Conservation (phyloP, 2,888 invertebrate species). For the Torymus tubicola region DNA sequence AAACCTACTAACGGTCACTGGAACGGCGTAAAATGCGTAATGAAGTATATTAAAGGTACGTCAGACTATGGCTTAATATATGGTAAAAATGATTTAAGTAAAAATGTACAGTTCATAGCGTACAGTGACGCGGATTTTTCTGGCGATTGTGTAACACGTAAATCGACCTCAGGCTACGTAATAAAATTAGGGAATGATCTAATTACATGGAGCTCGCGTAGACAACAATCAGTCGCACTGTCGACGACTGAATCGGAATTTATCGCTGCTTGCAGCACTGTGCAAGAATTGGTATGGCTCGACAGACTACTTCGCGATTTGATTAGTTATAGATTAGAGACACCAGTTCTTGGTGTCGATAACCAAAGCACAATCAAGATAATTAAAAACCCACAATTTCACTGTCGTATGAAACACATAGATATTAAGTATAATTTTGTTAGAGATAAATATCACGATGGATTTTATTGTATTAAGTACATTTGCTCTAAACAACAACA, state of each 20-base stretch:
- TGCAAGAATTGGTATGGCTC: conserved; percentile 11
- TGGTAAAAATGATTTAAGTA: neutral
- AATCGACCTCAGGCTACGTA: conserved; percentile 26
- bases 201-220: conserved; percentile 17
- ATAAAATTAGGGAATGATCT: conserved; percentile 34
- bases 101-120: conserved; percentile 11
- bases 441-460: neutral
- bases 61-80: conserved; percentile 7
- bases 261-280: conserved; percentile 3
- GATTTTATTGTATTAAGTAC: neutral
- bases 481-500: neutral
- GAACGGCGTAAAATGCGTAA: conserved; percentile 16
- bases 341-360: neutral
- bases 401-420: conserved; percentile 1
- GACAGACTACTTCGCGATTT: neutral
- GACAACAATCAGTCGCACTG: neutral
- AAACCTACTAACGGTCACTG: neutral
- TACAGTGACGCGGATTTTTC: conserved; percentile 22
- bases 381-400: conserved; percentile 11
- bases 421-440: neutral
- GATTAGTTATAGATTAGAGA: neutral
- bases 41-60: conserved; percentile 23
- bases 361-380: neutral
- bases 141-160: neutral
- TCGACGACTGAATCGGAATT: too few relatives aligned